A percentile compares a stretch with the other conserved stretches of the same genome.
Conservation (phyloP, 2,113 vertebrate species). For the Chionis minor region DNA sequence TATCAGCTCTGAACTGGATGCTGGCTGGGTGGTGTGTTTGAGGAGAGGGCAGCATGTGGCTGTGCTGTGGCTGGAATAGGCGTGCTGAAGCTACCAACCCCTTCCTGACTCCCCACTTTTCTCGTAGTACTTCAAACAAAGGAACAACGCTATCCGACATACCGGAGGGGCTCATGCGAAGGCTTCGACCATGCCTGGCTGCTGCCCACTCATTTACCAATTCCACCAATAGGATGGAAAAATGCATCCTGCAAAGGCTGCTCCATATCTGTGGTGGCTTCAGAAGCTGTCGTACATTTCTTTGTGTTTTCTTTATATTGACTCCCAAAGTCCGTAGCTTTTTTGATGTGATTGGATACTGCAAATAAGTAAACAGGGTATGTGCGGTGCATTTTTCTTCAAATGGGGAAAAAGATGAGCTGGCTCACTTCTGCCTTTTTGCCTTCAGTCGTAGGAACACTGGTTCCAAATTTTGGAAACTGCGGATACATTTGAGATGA, state of each 20-base stretch:
- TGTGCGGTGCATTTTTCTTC: not conserved
- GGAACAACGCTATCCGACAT: not conserved
- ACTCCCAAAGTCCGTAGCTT: not conserved
- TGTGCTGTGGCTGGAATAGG: not conserved
- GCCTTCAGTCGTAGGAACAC: not conserved
- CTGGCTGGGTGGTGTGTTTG: not conserved
- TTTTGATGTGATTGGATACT: not conserved
- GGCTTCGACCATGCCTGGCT: not conserved
- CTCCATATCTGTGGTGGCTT: not conserved
- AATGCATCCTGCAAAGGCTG: not conserved
- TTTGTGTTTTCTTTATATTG: not conserved
- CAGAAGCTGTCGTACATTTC: not conserved
- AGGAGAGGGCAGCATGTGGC: not conserved
- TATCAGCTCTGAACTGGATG: not conserved
- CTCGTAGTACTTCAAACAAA: not conserved
- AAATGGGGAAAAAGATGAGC: conserved; percentile 1
- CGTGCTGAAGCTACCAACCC: not conserved
- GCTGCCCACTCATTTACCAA: not conserved
- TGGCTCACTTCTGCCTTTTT: not conserved
- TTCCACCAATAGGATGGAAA: not conserved
- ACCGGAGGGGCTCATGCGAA: not conserved
- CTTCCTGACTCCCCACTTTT: not conserved
- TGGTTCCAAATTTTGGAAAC: conserved; percentile 24
- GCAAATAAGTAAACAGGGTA: not conserved
- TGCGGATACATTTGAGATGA: not conserved